These are phyloP conservation scores for Elephantulus edwardii DNA, from an alignment of 2,113 vertebrate species.

Conservation along the genomic window DNA sequence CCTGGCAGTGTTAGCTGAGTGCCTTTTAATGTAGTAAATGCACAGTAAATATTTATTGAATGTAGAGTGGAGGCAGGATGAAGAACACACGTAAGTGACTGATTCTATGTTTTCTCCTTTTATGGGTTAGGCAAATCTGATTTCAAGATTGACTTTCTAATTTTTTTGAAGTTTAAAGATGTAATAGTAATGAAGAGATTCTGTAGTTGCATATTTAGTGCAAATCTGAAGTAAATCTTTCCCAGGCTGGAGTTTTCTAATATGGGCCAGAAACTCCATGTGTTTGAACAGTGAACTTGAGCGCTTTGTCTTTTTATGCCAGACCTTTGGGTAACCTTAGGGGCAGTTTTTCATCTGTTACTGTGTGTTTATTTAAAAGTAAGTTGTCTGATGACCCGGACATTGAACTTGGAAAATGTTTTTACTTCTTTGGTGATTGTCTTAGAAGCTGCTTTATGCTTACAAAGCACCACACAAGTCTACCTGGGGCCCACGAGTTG, in stretches of 20 bases:
- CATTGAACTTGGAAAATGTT: background rate
- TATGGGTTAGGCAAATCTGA: constrained; percentile 28
- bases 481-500: background rate
- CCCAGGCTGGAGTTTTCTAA: constrained; percentile 7
- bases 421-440: background rate
- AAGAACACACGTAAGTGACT: background rate
- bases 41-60: background rate
- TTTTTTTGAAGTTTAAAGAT: background rate
- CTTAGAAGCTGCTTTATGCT: background rate
- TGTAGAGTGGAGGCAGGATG: background rate
- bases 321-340: constrained; percentile 17
- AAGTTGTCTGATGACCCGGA: background rate
- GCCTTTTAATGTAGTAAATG: background rate
- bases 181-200: background rate
- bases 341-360: constrained; percentile 3
- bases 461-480: background rate
- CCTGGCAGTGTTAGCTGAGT: background rate
- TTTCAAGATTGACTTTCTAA: constrained; percentile 42
- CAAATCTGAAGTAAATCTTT: constrained; percentile 38
- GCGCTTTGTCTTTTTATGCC: background rate
- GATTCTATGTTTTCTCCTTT: background rate
- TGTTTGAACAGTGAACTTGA: constrained; percentile 28
- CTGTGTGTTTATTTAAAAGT: constrained; percentile 44
- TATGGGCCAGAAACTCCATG: constrained; percentile 13
- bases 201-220: background rate